A percentile compares a stretch with the other conserved stretches of the same genome.
phyloP scores from a whole-genome alignment of 2,888 invertebrate genomes.

The Ectemnius lituratus region DNA sequence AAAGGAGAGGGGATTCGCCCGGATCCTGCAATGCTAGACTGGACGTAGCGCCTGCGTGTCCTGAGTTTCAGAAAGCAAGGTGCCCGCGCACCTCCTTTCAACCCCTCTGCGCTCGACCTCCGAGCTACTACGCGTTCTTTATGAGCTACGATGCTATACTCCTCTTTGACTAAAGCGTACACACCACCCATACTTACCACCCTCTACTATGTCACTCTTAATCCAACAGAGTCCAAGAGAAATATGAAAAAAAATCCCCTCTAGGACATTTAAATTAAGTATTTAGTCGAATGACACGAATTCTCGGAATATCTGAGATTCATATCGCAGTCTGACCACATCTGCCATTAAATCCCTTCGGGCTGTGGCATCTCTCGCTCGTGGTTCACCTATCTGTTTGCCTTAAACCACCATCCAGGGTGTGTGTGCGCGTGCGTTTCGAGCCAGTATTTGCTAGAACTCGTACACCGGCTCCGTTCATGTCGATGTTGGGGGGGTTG shows the following conservation, averaged over 20 bases:
- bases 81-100: conserved; percentile 4
- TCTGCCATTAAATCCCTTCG: not conserved
- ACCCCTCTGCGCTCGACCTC: too few relatives aligned
- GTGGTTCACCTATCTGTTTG: not conserved
- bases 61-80: conserved; percentile 39
- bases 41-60: conserved; percentile 64
- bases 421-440: conserved; percentile 13
- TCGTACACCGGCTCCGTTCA: not conserved
- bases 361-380: not conserved
- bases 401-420: not conserved
- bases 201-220: too few relatives aligned
- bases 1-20: conserved; percentile 4
- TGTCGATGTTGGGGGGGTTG: not conserved
- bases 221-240: too few relatives aligned
- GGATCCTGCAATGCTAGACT: conserved; percentile 61
- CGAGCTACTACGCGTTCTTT: too few relatives aligned
- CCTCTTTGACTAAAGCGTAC: too few relatives aligned
- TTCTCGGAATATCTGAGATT: not conserved
- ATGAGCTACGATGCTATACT: too few relatives aligned
- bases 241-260: too few relatives aligned
- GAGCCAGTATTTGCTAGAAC: not conserved
- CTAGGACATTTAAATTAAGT: too few relatives aligned
- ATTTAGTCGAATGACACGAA: too few relatives aligned
- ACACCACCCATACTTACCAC: too few relatives aligned
- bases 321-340: not conserved